These are phyloP conservation scores for Nyctibius grandis DNA, from an alignment of 2,797 vertebrate genomes.

Conservation along the genomic window DNA sequence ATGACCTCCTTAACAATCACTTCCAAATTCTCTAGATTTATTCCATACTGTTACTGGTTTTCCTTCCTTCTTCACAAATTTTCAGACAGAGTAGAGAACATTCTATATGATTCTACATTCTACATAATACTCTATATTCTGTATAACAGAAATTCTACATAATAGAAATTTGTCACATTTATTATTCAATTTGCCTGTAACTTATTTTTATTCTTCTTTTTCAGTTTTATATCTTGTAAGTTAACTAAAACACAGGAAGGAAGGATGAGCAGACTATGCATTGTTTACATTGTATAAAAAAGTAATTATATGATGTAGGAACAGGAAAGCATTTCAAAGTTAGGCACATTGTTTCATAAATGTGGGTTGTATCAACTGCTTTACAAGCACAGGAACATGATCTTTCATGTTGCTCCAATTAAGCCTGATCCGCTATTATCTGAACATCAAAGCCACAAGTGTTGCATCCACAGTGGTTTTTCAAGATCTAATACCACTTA, in stretches of 20 bases:
- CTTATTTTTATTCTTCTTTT: not conserved
- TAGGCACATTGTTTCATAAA: not conserved
- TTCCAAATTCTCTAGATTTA: not conserved
- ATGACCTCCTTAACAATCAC: not conserved
- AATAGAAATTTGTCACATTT: not conserved
- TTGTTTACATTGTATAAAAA: not conserved
- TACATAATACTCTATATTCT: not conserved
- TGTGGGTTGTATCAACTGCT: not conserved
- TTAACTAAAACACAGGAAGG: not conserved
- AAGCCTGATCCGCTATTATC: not conserved
- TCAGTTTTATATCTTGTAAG: not conserved
- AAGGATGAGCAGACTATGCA: not conserved
- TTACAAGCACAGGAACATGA: conserved; percentile 12
- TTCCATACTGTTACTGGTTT: not conserved
- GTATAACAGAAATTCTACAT: not conserved
- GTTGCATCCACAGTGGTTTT: not conserved
- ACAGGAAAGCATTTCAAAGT: conserved; percentile 21
- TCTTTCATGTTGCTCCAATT: conserved; percentile 9
- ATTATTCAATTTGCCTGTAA: not conserved
- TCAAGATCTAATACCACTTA: not conserved
- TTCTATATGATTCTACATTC: not conserved
- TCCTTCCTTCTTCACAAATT: not conserved
- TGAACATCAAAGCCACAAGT: conserved; percentile 29
- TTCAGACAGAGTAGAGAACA: not conserved
- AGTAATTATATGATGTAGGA: not conserved